Percentiles rank a stretch among this genome's conserved stretches.
Evolutionary conservation across 2,888 invertebrate species (phyloP).

Genomic region (Metellina segmentata): DNA sequence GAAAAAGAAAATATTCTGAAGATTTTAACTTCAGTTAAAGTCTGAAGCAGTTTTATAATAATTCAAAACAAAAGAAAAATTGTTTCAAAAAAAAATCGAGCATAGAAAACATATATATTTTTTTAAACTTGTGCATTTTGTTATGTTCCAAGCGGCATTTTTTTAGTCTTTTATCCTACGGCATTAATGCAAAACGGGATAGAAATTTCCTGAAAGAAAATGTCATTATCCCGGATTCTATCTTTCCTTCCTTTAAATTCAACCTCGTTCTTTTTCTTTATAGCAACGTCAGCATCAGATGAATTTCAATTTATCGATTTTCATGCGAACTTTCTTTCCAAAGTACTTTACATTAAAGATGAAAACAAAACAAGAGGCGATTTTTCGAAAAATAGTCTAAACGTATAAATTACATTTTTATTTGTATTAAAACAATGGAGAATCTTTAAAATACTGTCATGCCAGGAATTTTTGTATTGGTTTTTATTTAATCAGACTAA

Average conservation of each 20-base stretch:
- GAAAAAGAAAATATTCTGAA: slow-evolving; percentile 1
- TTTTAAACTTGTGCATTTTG: slow-evolving; percentile 36
- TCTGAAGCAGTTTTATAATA: slow-evolving; percentile 36
- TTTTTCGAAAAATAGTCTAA: not conserved
- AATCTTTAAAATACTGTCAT: too few relatives aligned
- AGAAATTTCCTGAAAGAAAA: slow-evolving; percentile 64
- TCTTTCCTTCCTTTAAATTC: slow-evolving; percentile 27
- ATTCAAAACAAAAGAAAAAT: slow-evolving; percentile 1
- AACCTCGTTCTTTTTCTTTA: slow-evolving; percentile 10
- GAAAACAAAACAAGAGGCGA: slow-evolving; percentile 5
- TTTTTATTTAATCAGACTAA: too few relatives aligned
- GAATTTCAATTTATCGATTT: slow-evolving; percentile 66
- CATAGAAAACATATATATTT: slow-evolving; percentile 39
- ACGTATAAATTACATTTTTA: not conserved
- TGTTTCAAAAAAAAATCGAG: slow-evolving; percentile 5
- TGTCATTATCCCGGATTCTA: slow-evolving; percentile 58
- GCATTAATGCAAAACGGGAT: slow-evolving; percentile 67
- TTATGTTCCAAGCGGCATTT: slow-evolving; percentile 32
- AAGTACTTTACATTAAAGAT: slow-evolving; percentile 1
- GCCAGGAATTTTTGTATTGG: too few relatives aligned
- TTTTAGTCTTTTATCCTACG: slow-evolving; percentile 2
- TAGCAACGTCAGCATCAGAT: slow-evolving; percentile 36
- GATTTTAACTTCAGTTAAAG: slow-evolving; percentile 31
- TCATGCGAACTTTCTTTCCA: slow-evolving; percentile 21
- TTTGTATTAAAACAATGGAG: not conserved